These are phyloP conservation scores for Hyposoter didymator DNA, from an alignment of 2,888 invertebrate species.

Conservation along the genomic window DNA sequence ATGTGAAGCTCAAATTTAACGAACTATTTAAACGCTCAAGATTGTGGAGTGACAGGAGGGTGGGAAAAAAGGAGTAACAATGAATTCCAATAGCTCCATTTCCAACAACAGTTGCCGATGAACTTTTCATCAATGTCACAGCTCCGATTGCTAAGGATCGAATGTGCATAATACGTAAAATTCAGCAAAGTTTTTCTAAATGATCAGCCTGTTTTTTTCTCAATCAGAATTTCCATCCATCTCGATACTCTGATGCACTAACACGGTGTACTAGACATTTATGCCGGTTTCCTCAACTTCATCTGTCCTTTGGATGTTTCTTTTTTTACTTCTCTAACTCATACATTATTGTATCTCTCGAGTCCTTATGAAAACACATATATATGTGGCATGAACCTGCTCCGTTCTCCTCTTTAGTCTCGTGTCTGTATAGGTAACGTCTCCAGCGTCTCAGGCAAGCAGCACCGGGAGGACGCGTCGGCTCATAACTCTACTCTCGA, in stretches of 20 bases:
- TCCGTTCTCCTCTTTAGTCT: neutral
- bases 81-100: neutral
- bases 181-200: neutral
- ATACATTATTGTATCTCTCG: slow-evolving; percentile 30
- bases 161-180: neutral
- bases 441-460: slow-evolving; percentile 27
- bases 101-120: neutral
- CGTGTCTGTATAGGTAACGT: neutral
- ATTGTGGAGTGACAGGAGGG: neutral
- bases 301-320: neutral
- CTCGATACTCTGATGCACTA: neutral
- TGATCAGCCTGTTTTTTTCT: neutral
- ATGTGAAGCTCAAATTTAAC: too few relatives aligned
- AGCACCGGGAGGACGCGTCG: slow-evolving; percentile 51
- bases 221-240: neutral
- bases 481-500: slow-evolving; percentile 62
- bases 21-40: too few relatives aligned
- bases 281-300: neutral
- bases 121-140: neutral
- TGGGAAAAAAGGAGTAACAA: neutral
- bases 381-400: slow-evolving; percentile 26
- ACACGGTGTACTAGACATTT: neutral
- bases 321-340: slow-evolving; percentile 1
- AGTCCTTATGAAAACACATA: slow-evolving; percentile 47
- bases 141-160: neutral